Evolutionary conservation across 2,888 invertebrate species (phyloP).

Genomic region (Parapristionchus giblindavisi): DNA sequence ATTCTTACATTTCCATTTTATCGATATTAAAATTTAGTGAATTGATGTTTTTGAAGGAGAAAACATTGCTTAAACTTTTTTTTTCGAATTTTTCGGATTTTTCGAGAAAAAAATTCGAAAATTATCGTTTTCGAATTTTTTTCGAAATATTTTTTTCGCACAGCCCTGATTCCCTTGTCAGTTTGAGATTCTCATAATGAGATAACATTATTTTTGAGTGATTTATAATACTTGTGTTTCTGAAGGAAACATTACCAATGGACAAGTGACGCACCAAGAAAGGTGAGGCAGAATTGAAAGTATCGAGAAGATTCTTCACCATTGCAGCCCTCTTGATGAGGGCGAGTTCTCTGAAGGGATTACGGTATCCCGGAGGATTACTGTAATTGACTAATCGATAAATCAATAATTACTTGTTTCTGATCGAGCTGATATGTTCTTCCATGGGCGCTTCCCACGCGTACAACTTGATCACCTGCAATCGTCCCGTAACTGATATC

Average conservation of each 20-base stretch:
- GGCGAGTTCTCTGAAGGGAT: constrained; percentile 75
- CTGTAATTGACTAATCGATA: background rate
- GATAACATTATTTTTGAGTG: too few relatives aligned
- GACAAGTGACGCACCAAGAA: constrained; percentile 79
- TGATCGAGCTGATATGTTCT: constrained; percentile 83
- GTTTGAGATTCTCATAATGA: too few relatives aligned
- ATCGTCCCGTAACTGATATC: background rate
- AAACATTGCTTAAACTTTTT: too few relatives aligned
- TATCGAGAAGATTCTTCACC: constrained; percentile 87
- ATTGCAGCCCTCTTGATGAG: constrained; percentile 89
- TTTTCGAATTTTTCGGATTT: too few relatives aligned
- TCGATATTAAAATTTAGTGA: too few relatives aligned
- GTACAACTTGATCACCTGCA: constrained; percentile 71
- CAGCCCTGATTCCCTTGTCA: too few relatives aligned
- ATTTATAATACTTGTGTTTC: background rate
- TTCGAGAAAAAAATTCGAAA: too few relatives aligned
- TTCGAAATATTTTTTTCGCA: too few relatives aligned
- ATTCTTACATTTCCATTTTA: too few relatives aligned
- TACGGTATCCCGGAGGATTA: background rate
- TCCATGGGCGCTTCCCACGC: constrained; percentile 75
- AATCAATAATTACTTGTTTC: constrained; percentile 74
- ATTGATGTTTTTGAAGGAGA: too few relatives aligned
- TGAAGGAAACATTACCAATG: background rate
- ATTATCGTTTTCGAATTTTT: too few relatives aligned
- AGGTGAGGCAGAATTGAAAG: constrained; percentile 93